A percentile compares a stretch with the other conserved stretches of the same genome.
These are phyloP conservation scores for Tetropium fuscum DNA, from an alignment of 2,888 invertebrate species.

Conservation along the genomic window DNA sequence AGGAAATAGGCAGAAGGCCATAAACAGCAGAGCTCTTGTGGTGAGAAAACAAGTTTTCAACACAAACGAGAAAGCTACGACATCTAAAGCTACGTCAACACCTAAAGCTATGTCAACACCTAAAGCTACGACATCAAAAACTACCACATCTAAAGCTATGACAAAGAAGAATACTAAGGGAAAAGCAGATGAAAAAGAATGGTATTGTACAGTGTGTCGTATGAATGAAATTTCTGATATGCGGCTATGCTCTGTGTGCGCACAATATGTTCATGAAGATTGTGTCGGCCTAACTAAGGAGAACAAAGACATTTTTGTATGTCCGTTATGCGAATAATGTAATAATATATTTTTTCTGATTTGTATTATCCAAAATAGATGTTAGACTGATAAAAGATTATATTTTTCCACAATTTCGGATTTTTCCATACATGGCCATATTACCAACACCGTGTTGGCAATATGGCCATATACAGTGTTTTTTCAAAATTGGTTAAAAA, in stretches of 20 bases:
- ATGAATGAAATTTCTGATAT: conserved; percentile 43
- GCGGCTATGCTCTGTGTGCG: conserved; percentile 41
- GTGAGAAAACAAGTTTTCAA: no score
- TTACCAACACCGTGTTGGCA: background rate
- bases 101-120: no score
- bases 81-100: no score
- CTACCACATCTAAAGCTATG: no score
- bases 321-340: conserved; percentile 17
- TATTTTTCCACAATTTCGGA: background rate
- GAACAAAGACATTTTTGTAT: conserved; percentile 28
- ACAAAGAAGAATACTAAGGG: no score
- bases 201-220: conserved; percentile 43
- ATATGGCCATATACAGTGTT: conserved; percentile 5
- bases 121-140: no score
- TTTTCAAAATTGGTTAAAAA: conserved; percentile 5
- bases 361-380: no score
- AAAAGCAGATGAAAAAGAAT: conserved; percentile 28
- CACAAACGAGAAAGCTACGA: no score
- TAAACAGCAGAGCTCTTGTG: no score
- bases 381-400: no score
- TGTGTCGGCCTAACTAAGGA: conserved; percentile 46
- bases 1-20: no score
- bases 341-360: no score
- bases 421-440: background rate
- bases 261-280: conserved; percentile 42